Conservation (phyloP, 2,888 invertebrate genomes). For the Conistra vaccinii region DNA sequence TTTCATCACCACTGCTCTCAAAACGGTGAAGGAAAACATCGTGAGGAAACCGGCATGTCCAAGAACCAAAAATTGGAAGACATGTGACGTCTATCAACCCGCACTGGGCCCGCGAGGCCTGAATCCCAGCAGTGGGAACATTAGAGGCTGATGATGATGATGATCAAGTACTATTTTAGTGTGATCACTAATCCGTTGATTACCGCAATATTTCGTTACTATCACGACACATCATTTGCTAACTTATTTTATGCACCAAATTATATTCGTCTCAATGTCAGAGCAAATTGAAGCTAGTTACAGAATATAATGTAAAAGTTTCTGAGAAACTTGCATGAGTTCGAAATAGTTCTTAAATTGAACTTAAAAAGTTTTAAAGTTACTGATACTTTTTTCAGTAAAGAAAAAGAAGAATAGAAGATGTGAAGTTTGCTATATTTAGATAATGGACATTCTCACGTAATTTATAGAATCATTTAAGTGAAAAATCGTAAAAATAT, state of each 20-base stretch:
- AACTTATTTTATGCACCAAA: neutral
- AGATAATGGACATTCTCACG: neutral
- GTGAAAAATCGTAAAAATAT: neutral
- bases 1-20: too few species aligned
- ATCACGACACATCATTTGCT: neutral
- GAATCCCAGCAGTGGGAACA: too few species aligned
- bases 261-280: neutral
- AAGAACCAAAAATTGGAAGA: too few species aligned
- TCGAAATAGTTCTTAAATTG: slow-evolving; percentile 25
- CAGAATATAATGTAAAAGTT: slow-evolving; percentile 7
- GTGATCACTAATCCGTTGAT: neutral
- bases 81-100: too few species aligned
- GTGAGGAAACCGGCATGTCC: too few species aligned
- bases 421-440: neutral
- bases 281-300: slow-evolving; percentile 5
- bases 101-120: too few species aligned
- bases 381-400: neutral
- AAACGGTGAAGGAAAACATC: too few species aligned
- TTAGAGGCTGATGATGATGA: too few species aligned
- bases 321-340: neutral
- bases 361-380: neutral
- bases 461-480: neutral
- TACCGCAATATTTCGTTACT: neutral
- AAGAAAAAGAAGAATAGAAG: neutral
- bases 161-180: neutral